These are phyloP conservation scores for Clunio marinus DNA, from an alignment of 2,888 invertebrate genomes.

Conservation along the genomic window DNA sequence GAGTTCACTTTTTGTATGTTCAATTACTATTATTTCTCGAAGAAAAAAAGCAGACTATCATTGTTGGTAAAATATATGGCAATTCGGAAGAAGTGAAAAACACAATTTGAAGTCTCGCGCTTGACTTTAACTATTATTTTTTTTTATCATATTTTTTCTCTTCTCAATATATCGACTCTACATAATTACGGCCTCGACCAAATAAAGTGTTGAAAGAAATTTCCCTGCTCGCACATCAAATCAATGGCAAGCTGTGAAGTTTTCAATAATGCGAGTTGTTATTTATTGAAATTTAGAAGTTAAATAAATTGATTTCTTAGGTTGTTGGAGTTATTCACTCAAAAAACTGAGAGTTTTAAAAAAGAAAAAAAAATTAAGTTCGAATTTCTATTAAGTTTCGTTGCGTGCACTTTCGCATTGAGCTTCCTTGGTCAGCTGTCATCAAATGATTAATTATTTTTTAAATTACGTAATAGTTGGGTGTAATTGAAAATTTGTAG, in stretches of 20 bases:
- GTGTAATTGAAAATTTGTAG: conserved; percentile 25
- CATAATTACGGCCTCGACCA: background rate
- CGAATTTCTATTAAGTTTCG: too few relatives aligned
- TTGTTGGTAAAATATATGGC: conserved; percentile 28
- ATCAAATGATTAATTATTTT: conserved; percentile 5
- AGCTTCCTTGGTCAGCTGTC: background rate
- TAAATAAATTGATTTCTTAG: background rate
- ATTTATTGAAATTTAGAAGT: conserved; percentile 11
- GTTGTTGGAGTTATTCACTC: background rate
- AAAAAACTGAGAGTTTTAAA: background rate
- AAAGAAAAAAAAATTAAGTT: too few relatives aligned
- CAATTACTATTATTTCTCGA: conserved; percentile 38
- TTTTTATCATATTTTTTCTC: background rate
- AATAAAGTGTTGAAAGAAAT: background rate
- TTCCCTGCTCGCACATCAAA: background rate
- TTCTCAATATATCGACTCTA: background rate
- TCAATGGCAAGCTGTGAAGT: conserved; percentile 30
- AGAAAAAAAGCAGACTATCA: conserved; percentile 9
- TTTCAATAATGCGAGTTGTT: conserved; percentile 7
- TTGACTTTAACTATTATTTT: background rate
- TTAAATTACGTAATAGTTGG: conserved; percentile 8
- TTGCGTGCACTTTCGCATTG: conserved; percentile 1
- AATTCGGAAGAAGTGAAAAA: background rate
- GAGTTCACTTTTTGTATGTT: conserved; percentile 37
- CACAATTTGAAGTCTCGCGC: background rate